Conservation (phyloP, 2,888 invertebrate species). For the Shargacucullia verbasci region DNA sequence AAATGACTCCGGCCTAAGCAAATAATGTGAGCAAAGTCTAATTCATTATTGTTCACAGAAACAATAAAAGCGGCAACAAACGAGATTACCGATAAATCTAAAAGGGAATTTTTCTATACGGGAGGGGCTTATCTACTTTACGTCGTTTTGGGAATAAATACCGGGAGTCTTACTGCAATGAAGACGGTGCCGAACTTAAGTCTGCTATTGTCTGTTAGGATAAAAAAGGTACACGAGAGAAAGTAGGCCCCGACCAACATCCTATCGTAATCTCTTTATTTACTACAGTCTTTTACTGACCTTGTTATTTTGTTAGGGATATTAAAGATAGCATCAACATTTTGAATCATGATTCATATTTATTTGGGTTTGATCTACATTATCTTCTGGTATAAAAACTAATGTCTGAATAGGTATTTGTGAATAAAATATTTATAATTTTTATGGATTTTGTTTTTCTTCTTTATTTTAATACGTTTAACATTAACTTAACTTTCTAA, state of each 20-base stretch:
- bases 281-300: constrained; percentile 70
- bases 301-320: constrained; percentile 68
- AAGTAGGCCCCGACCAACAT: constrained; percentile 66
- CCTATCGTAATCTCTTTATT: constrained; percentile 78
- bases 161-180: constrained; percentile 76
- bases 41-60: constrained; percentile 81
- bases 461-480: not conserved
- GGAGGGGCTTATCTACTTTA: constrained; percentile 80
- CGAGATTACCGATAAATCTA: constrained; percentile 82
- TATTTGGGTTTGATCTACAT: constrained; percentile 9
- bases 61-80: constrained; percentile 83
- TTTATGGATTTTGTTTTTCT: too few species aligned
- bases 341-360: constrained; percentile 17
- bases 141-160: constrained; percentile 82
- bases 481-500: not conserved
- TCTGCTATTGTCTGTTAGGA: constrained; percentile 81
- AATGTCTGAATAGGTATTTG: too few species aligned
- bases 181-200: constrained; percentile 77
- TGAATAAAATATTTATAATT: too few species aligned
- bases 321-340: constrained; percentile 37
- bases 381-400: not conserved
- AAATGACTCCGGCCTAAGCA: constrained; percentile 78
- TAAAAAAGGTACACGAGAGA: constrained; percentile 77
- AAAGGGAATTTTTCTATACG: constrained; percentile 81
- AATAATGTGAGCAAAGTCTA: constrained; percentile 78